Conservation (phyloP, 2,797 vertebrate genomes). For the Gymnothorax reevesii region DNA sequence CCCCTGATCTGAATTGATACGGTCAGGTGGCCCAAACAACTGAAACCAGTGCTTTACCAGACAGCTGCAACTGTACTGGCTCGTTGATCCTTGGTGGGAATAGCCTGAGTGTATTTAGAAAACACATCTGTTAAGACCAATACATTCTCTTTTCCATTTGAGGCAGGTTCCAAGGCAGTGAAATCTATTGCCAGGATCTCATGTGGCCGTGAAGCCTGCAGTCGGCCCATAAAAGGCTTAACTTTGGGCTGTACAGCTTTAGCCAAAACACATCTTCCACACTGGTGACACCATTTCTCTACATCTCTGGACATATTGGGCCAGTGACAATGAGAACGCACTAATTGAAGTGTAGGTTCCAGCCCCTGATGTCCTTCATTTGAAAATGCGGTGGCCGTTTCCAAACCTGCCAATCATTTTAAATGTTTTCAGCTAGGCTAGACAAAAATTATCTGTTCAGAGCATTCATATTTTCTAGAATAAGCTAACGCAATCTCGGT, state of each 20-base stretch:
- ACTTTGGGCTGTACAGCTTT: background rate
- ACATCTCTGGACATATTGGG: background rate
- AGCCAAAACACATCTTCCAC: background rate
- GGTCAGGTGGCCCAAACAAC: background rate
- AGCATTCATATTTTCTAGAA: too few species aligned
- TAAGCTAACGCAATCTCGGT: too few species aligned
- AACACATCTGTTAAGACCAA: conserved; percentile 10
- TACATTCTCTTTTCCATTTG: background rate
- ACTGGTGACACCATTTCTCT: background rate
- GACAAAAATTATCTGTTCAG: too few species aligned
- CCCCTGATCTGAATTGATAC: background rate
- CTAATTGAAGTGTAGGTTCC: background rate
- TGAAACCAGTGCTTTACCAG: conserved; percentile 4
- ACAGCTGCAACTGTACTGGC: background rate
- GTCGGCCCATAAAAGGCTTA: background rate
- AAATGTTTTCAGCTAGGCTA: too few species aligned
- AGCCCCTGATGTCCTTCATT: conserved; percentile 14
- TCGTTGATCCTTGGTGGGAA: background rate
- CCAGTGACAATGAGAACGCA: background rate
- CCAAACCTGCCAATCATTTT: too few species aligned
- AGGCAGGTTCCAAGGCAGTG: background rate
- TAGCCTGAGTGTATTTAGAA: background rate
- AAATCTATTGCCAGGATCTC: conserved; percentile 4
- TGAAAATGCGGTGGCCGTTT: too few species aligned
- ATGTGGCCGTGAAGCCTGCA: background rate